Evolutionary conservation across 2,888 invertebrate genomes (phyloP), one percentile per base, ranked within the genome.

Genomic region (Spodoptera exigua): DNA sequence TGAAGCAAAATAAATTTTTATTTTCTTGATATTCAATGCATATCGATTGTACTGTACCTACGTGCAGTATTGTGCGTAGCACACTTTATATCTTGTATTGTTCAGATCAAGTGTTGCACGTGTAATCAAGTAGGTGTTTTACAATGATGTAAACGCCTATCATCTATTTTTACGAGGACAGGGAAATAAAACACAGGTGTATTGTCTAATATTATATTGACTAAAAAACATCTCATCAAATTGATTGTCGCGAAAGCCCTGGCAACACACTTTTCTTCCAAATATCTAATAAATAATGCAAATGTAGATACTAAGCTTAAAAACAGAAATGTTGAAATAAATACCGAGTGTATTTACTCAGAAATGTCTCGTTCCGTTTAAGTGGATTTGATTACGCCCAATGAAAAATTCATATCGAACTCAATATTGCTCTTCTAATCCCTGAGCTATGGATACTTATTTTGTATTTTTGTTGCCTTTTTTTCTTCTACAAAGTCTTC

Each of bases 111-210:
- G 11, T 17, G 11, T 7, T 21, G 7, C 53, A 47, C 62, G 62
- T 40, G 32, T 4, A 53, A n/a, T 35, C n/a, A 47, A 61, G 40
- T 46, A 32, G 13, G 7, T 39, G 12, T 13, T 39, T 12, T 9
- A 48, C 1, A 40, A 12, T 9, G 36, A 41, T 35, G 36, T 36
- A 21, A 34, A 34, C 13, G 11, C 11, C 27, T 43, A 54, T 18
- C 27, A 47, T 16, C 21, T 3, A 14, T 9, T 18, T 16, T 39
- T 12, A 17, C 14, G 32, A 40, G 11, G 13, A 21, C 21, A 17
- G 14, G 27, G 16, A 41, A 66, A 62, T 46, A 40, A 66, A 62
- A 55, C 2, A 34, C 13, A 2, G 32, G 12, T n/a, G 9, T 34
- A 2, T 41, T 17, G 2, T 16, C 12, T 4, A 3, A 1, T 3